Conservation (phyloP, 2,888 invertebrate species). For the Lypha dubia region DNA sequence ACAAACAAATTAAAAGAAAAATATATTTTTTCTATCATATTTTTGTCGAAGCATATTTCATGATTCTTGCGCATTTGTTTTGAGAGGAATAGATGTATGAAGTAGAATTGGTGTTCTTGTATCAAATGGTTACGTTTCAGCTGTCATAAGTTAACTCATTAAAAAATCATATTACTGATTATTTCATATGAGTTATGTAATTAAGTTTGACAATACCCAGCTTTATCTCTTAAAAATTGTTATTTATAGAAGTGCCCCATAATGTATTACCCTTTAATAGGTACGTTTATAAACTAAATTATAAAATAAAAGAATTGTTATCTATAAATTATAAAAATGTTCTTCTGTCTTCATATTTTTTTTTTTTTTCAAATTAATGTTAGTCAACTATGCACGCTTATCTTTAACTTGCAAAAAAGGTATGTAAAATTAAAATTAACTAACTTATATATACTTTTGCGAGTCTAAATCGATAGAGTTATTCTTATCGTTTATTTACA, state of each 20-base stretch:
- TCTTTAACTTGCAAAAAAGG: background rate
- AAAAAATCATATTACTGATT: no score
- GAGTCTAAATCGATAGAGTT: background rate
- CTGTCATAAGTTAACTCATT: no score
- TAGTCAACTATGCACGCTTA: background rate
- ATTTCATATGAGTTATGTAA: no score
- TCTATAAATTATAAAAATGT: conserved; percentile 2
- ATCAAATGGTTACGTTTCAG: no score
- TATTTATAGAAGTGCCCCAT: background rate
- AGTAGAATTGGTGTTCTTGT: no score
- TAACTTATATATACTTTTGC: background rate
- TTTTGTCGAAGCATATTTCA: no score
- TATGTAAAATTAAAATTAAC: background rate
- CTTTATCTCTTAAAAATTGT: background rate
- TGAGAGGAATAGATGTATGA: no score
- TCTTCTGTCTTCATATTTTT: background rate
- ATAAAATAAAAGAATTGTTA: conserved; percentile 18
- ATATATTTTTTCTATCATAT: no score
- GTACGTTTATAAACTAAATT: background rate
- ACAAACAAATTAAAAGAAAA: no score
- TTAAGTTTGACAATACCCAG: no score
- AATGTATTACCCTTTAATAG: background rate
- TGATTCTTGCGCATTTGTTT: no score
- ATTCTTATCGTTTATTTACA: background rate
- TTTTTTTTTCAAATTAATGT: background rate